Base-by-base conservation (phyloP, 2,888 invertebrate genomes). In the Asteroscopus sphinx region DNA sequence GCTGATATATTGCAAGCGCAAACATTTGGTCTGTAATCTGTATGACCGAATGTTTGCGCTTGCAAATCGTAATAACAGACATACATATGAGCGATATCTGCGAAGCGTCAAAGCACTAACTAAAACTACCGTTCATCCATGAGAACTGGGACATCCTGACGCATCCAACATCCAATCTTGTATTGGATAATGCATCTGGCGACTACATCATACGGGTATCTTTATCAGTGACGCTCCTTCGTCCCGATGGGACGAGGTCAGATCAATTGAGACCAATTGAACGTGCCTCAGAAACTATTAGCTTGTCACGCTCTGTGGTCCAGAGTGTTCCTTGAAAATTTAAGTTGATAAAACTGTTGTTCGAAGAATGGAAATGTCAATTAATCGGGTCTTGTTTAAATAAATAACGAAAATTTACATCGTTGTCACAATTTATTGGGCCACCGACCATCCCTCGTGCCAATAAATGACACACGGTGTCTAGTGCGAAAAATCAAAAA, bases 191-290 rank as follows among this genome's bases (percentile, higher is more conserved):
- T 70, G 70, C 67, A 67, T 48, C 52, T 65, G 40, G 33, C 45
- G 67, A 41, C 61, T 62, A 70, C 68, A 71, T 66, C 58, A 76
- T 78, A 57, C 69, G 68, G 62, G 76, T 64, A 68, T 73, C 71
- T 68, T 67, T 62, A 63, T 63, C 47, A 49, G 49, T 64, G 65
- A 68, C 63, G 40, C 57, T 68, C 30, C 68, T 61, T 44, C 40
- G 42, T 61, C 72, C 64, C 68, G 66, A 75, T 73, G 60, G 59
- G 47, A 45, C 75, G 89, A 91, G 92, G 91, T 90, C 90, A 81
- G 83, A 89, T 90, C 82, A 86, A 91, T 91, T 90, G 89, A 73
- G 79, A 79, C 73, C 91, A 91, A 91, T 91, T 91, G 88, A 82
- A 75, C 73, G 76, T 73, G 59, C 42, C 63, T 79, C 74, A 76